Conservation (phyloP, 2,888 invertebrate species). For the Anthophora plumipes region DNA sequence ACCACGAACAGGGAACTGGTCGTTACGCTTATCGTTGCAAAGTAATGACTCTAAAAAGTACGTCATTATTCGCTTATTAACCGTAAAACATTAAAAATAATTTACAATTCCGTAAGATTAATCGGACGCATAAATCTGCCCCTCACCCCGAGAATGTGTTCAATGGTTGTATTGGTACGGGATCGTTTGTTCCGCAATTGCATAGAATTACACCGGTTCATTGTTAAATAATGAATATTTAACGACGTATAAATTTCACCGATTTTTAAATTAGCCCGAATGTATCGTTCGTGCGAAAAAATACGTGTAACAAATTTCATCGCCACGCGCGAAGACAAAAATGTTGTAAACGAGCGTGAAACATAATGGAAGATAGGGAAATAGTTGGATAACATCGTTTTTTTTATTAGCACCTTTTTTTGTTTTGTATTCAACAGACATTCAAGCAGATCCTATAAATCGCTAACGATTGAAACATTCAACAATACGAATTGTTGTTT, state of each 20-base stretch:
- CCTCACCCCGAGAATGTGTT: neutral
- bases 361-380: neutral
- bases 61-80: slow-evolving; percentile 5
- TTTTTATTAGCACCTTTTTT: neutral
- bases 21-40: slow-evolving; percentile 51
- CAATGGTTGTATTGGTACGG: neutral
- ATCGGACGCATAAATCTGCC: slow-evolving; percentile 4
- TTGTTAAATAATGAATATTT: slow-evolving; percentile 16
- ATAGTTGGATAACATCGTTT: neutral
- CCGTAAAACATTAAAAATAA: slow-evolving; percentile 19
- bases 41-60: slow-evolving; percentile 1
- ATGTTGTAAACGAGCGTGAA: neutral
- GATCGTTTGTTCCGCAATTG: neutral
- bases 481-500: neutral
- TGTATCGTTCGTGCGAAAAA: neutral
- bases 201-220: neutral
- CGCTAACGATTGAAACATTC: neutral
- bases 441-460: neutral
- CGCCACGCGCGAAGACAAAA: neutral
- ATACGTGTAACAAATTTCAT: neutral
- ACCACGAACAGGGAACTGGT: slow-evolving; percentile 81
- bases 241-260: neutral
- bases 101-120: slow-evolving; percentile 31
- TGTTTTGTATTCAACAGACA: neutral
- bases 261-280: neutral